Conservation (phyloP, 2,113 vertebrate species). For the Onychorhynchus coronatus region DNA sequence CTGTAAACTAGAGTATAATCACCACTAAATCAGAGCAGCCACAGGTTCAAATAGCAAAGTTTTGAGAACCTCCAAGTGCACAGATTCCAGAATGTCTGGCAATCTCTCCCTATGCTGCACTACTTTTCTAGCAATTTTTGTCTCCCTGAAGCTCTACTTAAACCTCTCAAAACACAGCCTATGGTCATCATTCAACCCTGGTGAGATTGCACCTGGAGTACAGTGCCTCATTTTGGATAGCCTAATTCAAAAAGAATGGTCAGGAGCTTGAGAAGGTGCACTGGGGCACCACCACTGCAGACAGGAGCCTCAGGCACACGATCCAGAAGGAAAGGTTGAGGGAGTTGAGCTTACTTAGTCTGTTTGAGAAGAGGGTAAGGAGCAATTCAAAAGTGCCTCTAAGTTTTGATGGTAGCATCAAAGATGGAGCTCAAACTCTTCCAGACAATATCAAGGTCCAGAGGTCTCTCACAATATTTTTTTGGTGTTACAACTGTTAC, state of each 20-base stretch:
- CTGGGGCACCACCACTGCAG: background rate
- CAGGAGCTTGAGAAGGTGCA: background rate
- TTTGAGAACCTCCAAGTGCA: background rate
- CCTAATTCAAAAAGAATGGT: background rate
- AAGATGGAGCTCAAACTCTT: background rate
- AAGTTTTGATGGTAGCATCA: background rate
- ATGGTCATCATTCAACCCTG: background rate
- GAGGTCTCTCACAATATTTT: background rate
- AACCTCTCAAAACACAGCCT: background rate
- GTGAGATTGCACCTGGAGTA: background rate
- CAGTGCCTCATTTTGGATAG: background rate
- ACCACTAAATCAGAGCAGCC: background rate
- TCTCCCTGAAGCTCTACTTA: background rate
- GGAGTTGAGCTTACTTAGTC: background rate
- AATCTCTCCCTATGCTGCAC: background rate
- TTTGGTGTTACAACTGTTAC: background rate
- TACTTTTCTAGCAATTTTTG: background rate
- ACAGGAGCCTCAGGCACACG: rapidly evolving
- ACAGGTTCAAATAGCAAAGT: background rate
- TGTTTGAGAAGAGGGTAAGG: background rate
- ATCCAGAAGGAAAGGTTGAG: background rate
- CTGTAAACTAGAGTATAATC: background rate
- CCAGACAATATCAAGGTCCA: background rate
- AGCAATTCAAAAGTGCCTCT: background rate
- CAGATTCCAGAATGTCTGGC: background rate